Conservation (phyloP, 1,140 invertebrate species). For the Protaetia brevitarsis region DNA sequence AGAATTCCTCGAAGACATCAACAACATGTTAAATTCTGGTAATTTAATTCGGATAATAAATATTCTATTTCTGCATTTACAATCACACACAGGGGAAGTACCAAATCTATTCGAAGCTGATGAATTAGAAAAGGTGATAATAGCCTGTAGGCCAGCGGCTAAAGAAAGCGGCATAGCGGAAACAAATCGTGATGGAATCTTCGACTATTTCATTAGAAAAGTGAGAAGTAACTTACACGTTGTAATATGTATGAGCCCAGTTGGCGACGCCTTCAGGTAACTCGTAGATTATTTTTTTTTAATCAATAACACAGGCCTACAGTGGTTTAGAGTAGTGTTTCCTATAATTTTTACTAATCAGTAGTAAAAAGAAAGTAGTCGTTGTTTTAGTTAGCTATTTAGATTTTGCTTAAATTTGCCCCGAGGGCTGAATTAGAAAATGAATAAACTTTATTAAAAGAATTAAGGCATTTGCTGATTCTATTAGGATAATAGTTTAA, state of each 20-base stretch:
- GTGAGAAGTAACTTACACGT: slow-evolving; percentile 79
- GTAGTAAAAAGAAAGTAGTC: too few relatives aligned
- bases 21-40: slow-evolving; percentile 86
- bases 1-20: slow-evolving; percentile 89
- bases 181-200: slow-evolving; percentile 72
- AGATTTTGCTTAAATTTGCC: too few relatives aligned
- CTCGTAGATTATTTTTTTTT: slow-evolving; percentile 8
- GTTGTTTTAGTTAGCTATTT: too few relatives aligned
- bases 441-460: too few relatives aligned
- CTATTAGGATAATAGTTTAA: too few relatives aligned
- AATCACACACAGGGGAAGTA: slow-evolving; percentile 50
- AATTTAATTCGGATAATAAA: slow-evolving; percentile 46
- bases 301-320: too few relatives aligned
- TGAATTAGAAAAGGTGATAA: slow-evolving; percentile 78
- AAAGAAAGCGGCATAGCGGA: slow-evolving; percentile 67
- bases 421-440: too few relatives aligned
- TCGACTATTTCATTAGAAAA: slow-evolving; percentile 76
- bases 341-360: too few relatives aligned
- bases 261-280: slow-evolving; percentile 79
- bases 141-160: slow-evolving; percentile 65
- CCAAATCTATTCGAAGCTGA: slow-evolving; percentile 84
- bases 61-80: neutral
- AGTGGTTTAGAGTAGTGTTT: too few relatives aligned
- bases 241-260: slow-evolving; percentile 85
- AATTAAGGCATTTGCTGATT: too few relatives aligned